Conservation (phyloP, 1,140 invertebrate genomes). For the Mesaphorura yosii region DNA sequence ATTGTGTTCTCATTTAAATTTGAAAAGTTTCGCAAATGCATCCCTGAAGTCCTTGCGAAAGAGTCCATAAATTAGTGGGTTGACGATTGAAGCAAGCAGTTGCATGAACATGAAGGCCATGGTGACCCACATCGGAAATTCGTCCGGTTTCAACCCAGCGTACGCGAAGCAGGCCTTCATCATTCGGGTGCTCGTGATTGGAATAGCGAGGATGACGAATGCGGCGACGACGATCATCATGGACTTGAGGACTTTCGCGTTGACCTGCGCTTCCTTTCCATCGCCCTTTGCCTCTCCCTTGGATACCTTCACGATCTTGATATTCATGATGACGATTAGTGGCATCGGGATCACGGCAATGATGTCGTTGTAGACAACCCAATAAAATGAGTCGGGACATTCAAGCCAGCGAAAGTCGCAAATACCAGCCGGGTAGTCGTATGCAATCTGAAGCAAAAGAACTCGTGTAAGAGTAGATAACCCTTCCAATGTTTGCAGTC, state of each 20-base stretch:
- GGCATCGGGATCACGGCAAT: slow-evolving; percentile 6
- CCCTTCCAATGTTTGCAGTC: too few species aligned
- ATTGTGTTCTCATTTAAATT: too few species aligned
- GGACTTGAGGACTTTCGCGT: slow-evolving; percentile 13
- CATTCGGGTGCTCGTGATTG: slow-evolving; percentile 2
- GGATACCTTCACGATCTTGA: slow-evolving; percentile 9
- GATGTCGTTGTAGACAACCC: not conserved
- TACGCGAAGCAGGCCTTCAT: not conserved
- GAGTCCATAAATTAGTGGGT: slow-evolving; percentile 19
- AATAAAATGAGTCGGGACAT: not conserved
- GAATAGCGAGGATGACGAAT: slow-evolving; percentile 15
- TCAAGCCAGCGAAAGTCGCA: slow-evolving; percentile 10
- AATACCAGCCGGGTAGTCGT: slow-evolving; percentile 10
- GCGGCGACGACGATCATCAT: slow-evolving; percentile 17
- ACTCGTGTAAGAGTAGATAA: too few species aligned
- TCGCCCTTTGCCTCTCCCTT: slow-evolving; percentile 12
- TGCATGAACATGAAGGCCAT: not conserved
- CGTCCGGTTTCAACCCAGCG: not conserved
- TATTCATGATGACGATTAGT: slow-evolving; percentile 6
- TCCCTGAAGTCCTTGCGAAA: slow-evolving; percentile 18
- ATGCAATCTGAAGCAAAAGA: slow-evolving; percentile 3
- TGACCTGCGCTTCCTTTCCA: slow-evolving; percentile 4
- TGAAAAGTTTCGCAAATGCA: slow-evolving; percentile 4
- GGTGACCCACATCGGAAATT: slow-evolving; percentile 6
- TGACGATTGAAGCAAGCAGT: slow-evolving; percentile 12